Percentiles rank a stretch among this genome's conserved stretches.
phyloP scores from a whole-genome alignment of 1,140 invertebrate species.

The Diuraphis noxia region DNA sequence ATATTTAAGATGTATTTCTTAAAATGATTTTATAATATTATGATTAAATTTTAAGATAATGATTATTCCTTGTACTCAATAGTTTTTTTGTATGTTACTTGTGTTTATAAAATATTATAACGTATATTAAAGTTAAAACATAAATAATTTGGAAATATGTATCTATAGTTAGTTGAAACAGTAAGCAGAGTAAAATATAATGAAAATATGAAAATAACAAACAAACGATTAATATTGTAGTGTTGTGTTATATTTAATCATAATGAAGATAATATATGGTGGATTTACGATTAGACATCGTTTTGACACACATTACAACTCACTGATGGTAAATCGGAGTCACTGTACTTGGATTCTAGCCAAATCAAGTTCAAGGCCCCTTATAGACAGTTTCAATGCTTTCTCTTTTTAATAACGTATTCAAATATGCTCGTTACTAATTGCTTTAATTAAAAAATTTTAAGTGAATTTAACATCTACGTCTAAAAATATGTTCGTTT shows the following conservation, averaged over 20 bases:
- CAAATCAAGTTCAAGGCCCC: conserved; percentile 43
- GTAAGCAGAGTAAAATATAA: neutral
- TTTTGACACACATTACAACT: conserved; percentile 7
- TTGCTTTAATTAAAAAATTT: neutral
- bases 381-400: neutral
- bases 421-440: neutral
- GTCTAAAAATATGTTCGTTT: neutral
- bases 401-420: neutral
- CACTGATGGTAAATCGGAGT: neutral
- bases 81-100: neutral
- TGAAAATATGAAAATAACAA: neutral
- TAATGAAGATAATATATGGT: neutral
- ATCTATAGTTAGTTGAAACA: neutral
- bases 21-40: neutral
- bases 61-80: neutral
- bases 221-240: neutral
- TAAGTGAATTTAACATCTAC: neutral
- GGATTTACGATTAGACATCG: neutral
- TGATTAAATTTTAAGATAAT: neutral
- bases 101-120: neutral
- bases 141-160: neutral
- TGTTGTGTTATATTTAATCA: neutral
- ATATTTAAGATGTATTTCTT: neutral
- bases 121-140: neutral
- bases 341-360: neutral